Base-by-base conservation (phyloP, 1,140 invertebrate genomes). In the Helicoverpa armigera region DNA sequence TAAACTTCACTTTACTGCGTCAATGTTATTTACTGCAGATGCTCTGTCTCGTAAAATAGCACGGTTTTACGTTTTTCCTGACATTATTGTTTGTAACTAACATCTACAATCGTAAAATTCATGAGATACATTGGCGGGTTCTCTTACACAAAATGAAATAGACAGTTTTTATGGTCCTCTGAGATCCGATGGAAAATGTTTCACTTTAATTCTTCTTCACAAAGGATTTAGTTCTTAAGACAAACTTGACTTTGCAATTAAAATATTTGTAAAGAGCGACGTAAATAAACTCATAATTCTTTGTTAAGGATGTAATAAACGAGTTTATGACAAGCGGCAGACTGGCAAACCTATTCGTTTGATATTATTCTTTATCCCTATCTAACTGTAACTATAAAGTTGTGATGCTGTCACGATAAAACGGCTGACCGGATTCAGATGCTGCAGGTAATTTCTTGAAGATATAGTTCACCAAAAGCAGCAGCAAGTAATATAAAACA, bases 1-100 rank as follows among this genome's bases (percentile, higher is more conserved):
- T 72, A 72, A 72, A 72, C 5, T 54, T 72, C 69, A 72, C 50
- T 72, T 72, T 72, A 72, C 65, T 69, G 48, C 65, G 65, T 50
- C 35, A 48, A 48, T 63, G 11, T 63, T 63, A 63, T 16, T 67
- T 67, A 67, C 67, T 70, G 50, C 67, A 67, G 63, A 48, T 48
- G 67, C 50, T 35, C 12, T 70, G 4, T 53, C 67, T 18, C 43
- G 51, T 72, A 72, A 72, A 72, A 72, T 72, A 72, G 23, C 65
- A 16, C 18, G 69, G 23, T 54, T 72, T 70, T 54, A 72, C 69
- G 50, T 54, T 72, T 29, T 54, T 43, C 50, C 51, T 18, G 10
- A 72, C 13, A 72, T 54, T 72, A 69, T 18, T 50, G 50, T 53
- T 51, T 72, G 69, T 54, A 31, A 72, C 50, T 51, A 53, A 70